Percentiles rank a stretch among this genome's conserved stretches.
phyloP scores from a whole-genome alignment of 2,113 vertebrate species.

The Tetrax tetrax region DNA sequence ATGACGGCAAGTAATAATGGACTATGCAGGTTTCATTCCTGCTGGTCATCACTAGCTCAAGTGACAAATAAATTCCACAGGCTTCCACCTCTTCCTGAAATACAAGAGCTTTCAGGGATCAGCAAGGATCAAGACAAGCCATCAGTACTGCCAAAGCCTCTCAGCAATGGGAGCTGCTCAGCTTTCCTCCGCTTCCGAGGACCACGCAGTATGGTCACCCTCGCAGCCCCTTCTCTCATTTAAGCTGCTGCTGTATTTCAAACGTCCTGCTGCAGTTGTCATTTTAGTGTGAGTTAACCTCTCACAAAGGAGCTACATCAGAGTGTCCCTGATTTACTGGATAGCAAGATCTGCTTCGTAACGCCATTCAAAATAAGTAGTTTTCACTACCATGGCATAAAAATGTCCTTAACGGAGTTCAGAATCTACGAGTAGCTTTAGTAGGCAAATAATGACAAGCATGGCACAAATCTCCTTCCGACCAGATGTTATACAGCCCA shows the following conservation, averaged over 20 bases:
- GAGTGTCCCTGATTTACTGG: not conserved
- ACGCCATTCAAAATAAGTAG: not conserved
- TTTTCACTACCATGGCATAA: not conserved
- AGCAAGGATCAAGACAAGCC: slow-evolving; percentile 48
- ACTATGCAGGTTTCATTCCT: slow-evolving; percentile 43
- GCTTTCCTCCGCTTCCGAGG: not conserved
- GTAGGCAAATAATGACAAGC: not conserved
- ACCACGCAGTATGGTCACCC: not conserved
- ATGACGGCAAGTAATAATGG: not conserved
- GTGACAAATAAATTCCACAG: slow-evolving; percentile 65
- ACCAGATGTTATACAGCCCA: not conserved
- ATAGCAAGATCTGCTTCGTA: not conserved
- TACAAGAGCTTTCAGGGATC: slow-evolving; percentile 44
- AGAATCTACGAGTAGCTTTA: not conserved
- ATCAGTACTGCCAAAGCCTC: not conserved
- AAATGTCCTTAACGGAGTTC: not conserved
- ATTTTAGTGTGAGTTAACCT: not conserved
- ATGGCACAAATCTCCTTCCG: not conserved
- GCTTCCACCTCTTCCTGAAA: slow-evolving; percentile 60
- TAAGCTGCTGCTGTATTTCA: accelerated
- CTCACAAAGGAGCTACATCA: not conserved
- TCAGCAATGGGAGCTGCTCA: slow-evolving; percentile 23
- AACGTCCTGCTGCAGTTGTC: not conserved
- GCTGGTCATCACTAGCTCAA: slow-evolving; percentile 53
- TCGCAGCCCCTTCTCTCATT: not conserved